A percentile compares a stretch with the other conserved stretches of the same genome.
Conservation (phyloP, 2,888 invertebrate genomes). For the Entomobrya multifasciata region DNA sequence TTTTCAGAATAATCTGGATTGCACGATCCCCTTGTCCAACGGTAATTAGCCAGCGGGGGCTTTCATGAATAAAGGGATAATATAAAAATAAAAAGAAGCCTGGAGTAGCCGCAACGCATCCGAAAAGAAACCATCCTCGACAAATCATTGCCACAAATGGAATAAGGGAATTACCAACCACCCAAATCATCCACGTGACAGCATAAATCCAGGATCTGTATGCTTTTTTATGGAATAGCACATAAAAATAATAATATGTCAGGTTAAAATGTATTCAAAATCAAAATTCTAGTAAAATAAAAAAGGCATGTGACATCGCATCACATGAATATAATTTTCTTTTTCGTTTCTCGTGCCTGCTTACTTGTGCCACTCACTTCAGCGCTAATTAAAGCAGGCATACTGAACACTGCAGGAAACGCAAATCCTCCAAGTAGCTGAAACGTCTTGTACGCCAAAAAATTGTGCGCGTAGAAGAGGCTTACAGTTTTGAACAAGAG, state of each 20-base stretch:
- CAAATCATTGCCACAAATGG: slow-evolving; percentile 80
- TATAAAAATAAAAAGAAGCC: slow-evolving; percentile 75
- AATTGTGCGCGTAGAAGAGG: slow-evolving; percentile 70
- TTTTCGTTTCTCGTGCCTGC: too few species aligned
- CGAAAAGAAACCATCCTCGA: slow-evolving; percentile 80
- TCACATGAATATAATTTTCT: too few species aligned
- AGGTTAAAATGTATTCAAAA: too few species aligned
- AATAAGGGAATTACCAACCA: slow-evolving; percentile 74
- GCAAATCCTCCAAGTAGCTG: slow-evolving; percentile 74
- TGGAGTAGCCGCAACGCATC: slow-evolving; percentile 79
- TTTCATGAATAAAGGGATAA: slow-evolving; percentile 78
- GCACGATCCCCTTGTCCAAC: slow-evolving; percentile 36
- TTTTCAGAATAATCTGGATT: slow-evolving; percentile 55
- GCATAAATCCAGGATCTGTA: slow-evolving; percentile 75
- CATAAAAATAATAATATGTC: too few species aligned
- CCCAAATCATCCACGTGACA: slow-evolving; percentile 75
- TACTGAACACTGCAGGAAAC: slow-evolving; percentile 74
- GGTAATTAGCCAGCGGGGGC: slow-evolving; percentile 79
- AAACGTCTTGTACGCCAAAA: slow-evolving; percentile 58
- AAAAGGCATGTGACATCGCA: background rate
- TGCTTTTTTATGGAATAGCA: background rate
- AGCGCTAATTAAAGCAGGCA: slow-evolving; percentile 75
- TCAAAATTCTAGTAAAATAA: too few species aligned
- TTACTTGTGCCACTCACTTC: slow-evolving; percentile 75
- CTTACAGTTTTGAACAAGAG: slow-evolving; percentile 73